These are phyloP conservation scores for Drosophila multiciliata DNA, from an alignment of 2,888 invertebrate species.

Conservation along the genomic window DNA sequence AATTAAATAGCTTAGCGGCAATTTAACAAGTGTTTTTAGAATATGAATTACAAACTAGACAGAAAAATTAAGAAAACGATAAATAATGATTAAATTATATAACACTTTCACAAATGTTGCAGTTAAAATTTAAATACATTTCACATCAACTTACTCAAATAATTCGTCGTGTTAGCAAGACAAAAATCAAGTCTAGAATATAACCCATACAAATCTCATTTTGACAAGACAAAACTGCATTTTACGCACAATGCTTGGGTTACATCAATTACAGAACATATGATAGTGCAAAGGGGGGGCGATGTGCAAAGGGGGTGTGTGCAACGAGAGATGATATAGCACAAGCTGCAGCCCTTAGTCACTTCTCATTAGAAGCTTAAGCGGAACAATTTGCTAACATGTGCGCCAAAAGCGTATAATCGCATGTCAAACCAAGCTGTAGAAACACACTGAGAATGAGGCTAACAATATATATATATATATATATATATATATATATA, in stretches of 20 bases:
- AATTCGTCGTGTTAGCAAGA: background rate
- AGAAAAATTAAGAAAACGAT: background rate
- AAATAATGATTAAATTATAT: background rate
- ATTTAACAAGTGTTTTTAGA: background rate
- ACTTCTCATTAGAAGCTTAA: slow-evolving; percentile 31
- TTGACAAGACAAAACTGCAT: slow-evolving; percentile 2
- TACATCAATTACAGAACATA: slow-evolving; percentile 34
- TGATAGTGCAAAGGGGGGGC: slow-evolving; percentile 9
- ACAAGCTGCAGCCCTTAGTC: slow-evolving; percentile 10
- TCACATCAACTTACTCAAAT: background rate
- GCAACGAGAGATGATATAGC: slow-evolving; percentile 9
- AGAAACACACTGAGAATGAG: slow-evolving; percentile 36
- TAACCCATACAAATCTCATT: slow-evolving; percentile 6
- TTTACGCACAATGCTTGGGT: slow-evolving; percentile 10
- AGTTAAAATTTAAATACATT: too few relatives aligned
- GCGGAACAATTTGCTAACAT: slow-evolving; percentile 45
- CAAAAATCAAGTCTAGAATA: slow-evolving; percentile 1
- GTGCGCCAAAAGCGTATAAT: slow-evolving; percentile 49
- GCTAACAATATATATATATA: slow-evolving; percentile 41
- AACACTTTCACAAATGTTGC: background rate
- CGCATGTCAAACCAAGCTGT: slow-evolving; percentile 52
- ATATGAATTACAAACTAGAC: background rate
- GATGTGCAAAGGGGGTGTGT: background rate
- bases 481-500: slow-evolving; percentile 5
- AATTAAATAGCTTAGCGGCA: slow-evolving; percentile 10